Evolutionary conservation across 2,113 vertebrate species (phyloP).

Genomic region (Poeciliopsis prolifica): DNA sequence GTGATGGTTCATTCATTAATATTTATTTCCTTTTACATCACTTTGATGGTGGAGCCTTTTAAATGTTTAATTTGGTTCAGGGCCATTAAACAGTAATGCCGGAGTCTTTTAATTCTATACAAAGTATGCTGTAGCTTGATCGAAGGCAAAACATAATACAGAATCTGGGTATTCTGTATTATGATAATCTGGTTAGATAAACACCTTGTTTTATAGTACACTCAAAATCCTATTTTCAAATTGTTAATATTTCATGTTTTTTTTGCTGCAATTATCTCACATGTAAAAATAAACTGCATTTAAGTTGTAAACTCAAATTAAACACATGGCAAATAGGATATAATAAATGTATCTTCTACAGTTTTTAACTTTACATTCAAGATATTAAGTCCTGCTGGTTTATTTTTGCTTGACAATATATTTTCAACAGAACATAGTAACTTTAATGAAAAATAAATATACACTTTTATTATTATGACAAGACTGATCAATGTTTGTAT

Average conservation of each 20-base stretch:
- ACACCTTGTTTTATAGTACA: too few species aligned
- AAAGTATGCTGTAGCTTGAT: conserved; percentile 48
- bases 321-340: not conserved
- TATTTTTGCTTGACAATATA: not conserved
- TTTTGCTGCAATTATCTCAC: too few species aligned
- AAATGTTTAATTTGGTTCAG: conserved; percentile 74
- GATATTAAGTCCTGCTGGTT: not conserved
- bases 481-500: too few species aligned
- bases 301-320: not conserved
- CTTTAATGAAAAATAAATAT: not conserved
- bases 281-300: too few species aligned
- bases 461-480: not conserved
- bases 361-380: not conserved
- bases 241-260: too few species aligned
- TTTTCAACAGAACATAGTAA: not conserved
- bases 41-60: conserved; percentile 66
- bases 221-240: too few species aligned
- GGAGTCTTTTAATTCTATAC: conserved; percentile 63
- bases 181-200: not conserved
- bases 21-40: conserved; percentile 67
- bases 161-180: conserved; percentile 24
- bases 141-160: not conserved
- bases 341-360: not conserved
- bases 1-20: conserved; percentile 66
- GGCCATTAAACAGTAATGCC: conserved; percentile 71